Percentiles rank a stretch among this genome's conserved stretches.
These are phyloP conservation scores for Aricia artaxerxes DNA, from an alignment of 2,888 invertebrate genomes.

Conservation along the genomic window DNA sequence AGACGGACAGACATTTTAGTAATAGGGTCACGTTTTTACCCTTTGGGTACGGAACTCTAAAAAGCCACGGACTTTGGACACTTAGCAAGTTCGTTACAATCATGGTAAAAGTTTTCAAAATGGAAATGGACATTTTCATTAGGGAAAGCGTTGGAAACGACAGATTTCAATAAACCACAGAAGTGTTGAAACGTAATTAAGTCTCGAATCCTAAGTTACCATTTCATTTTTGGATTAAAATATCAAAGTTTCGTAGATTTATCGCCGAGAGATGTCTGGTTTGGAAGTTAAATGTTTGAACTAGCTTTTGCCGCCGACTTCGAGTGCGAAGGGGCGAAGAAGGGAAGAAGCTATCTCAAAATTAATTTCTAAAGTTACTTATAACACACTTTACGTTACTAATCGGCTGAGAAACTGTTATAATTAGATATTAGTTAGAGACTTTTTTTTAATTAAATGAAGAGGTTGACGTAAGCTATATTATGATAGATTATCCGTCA, in stretches of 20 bases:
- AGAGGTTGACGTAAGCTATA: no score
- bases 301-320: neutral
- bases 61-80: no score
- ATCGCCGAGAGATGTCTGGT: neutral
- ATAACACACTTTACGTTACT: no score
- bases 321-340: neutral
- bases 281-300: neutral
- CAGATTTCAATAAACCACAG: constrained; percentile 23
- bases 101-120: neutral
- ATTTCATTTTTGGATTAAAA: constrained; percentile 5
- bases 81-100: neutral
- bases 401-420: no score
- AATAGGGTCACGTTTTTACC: no score
- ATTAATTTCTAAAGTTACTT: neutral
- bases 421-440: no score
- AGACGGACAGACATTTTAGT: no score
- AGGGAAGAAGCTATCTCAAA: neutral
- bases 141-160: neutral
- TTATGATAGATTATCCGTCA: no score
- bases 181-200: constrained; percentile 14
- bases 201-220: constrained; percentile 2
- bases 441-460: no score
- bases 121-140: neutral
- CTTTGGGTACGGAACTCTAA: no score
- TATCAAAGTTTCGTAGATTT: constrained; percentile 2